Conservation (phyloP, 2,797 vertebrate genomes). For the Sphaeramia orbicularis region DNA sequence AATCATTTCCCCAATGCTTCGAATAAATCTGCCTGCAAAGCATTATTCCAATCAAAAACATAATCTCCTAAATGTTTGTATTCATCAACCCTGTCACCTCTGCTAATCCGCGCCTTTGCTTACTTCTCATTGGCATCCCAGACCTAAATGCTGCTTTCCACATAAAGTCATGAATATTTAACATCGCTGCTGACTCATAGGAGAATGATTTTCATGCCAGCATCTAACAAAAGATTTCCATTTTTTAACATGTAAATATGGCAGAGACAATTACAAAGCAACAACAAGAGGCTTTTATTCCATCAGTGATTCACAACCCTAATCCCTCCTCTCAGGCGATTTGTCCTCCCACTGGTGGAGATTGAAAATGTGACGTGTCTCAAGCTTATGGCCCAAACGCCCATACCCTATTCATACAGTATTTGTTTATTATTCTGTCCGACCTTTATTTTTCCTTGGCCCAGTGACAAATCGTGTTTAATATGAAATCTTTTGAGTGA, state of each 20-base stretch:
- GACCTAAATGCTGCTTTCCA: conserved; percentile 76
- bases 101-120: conserved; percentile 77
- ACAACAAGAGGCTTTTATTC: conserved; percentile 82
- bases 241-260: conserved; percentile 85
- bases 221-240: conserved; percentile 79
- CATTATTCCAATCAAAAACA: conserved; percentile 85
- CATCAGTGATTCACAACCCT: conserved; percentile 79
- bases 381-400: conserved; percentile 72
- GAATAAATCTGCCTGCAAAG: conserved; percentile 80
- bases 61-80: conserved; percentile 87
- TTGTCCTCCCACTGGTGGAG: conserved; percentile 80
- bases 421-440: conserved; percentile 77
- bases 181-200: conserved; percentile 73
- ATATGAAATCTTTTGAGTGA: conserved; percentile 76
- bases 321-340: conserved; percentile 82
- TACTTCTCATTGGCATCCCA: conserved; percentile 71
- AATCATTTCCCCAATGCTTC: conserved; percentile 72
- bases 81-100: conserved; percentile 84
- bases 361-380: conserved; percentile 82
- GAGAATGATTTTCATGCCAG: conserved; percentile 74
- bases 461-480: conserved; percentile 72
- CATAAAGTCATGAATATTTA: conserved; percentile 83
- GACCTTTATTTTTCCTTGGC: conserved; percentile 75
- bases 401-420: conserved; percentile 66
- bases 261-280: conserved; percentile 83